A percentile compares a stretch with the other conserved stretches of the same genome.
These are phyloP conservation scores for Lanistes nyassanus DNA, from an alignment of 1,140 invertebrate genomes.

Conservation along the genomic window DNA sequence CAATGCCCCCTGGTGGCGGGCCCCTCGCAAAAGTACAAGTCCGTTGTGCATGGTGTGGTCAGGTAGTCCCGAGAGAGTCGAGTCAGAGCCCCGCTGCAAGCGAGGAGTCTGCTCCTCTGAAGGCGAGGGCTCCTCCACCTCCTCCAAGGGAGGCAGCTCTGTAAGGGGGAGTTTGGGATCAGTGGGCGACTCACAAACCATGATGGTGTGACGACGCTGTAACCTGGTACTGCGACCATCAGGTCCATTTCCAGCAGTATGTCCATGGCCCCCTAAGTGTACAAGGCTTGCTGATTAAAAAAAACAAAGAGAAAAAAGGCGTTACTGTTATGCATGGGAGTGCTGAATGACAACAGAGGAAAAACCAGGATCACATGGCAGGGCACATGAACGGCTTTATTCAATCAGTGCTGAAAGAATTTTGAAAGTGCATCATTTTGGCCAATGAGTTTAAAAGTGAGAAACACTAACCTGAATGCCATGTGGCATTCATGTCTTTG, in stretches of 20 bases:
- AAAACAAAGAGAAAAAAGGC: too few relatives aligned
- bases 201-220: conserved; percentile 64
- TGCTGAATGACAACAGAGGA: too few relatives aligned
- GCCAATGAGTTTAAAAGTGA: background rate
- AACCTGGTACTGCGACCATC: conserved; percentile 30
- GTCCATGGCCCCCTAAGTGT: background rate
- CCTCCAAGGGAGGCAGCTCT: conserved; percentile 33
- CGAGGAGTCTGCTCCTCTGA: conserved; percentile 17
- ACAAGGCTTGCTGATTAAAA: too few relatives aligned
- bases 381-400: too few relatives aligned
- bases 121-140: conserved; percentile 35
- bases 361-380: too few relatives aligned
- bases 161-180: conserved; percentile 35
- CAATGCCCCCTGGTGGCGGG: conserved; percentile 18
- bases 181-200: conserved; percentile 62
- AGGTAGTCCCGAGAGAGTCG: conserved; percentile 13
- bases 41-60: conserved; percentile 26
- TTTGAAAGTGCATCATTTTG: too few relatives aligned
- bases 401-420: too few relatives aligned
- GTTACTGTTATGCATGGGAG: too few relatives aligned
- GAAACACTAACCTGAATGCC: conserved; percentile 11
- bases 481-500: conserved; percentile 24
- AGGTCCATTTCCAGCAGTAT: background rate
- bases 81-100: conserved; percentile 14
- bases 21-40: conserved; percentile 2